Base-by-base conservation (phyloP, 2,888 invertebrate species). In the Agonum fuliginosum region DNA sequence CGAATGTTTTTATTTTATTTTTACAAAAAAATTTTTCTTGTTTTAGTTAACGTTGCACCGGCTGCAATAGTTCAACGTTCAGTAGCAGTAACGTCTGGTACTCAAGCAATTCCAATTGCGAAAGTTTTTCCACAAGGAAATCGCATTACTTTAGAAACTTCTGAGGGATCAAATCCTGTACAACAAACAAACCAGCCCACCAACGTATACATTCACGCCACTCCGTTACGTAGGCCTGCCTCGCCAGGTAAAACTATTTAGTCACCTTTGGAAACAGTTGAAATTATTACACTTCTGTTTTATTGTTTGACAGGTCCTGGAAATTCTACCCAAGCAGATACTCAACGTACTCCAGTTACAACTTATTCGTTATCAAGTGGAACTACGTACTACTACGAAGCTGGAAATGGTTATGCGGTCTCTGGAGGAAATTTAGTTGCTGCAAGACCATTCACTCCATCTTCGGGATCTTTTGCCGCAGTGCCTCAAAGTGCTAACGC, bases 171-270 rank as follows among this genome's bases (percentile, higher is more conserved):
- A 34, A 80, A 83, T 4, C 78, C 83, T 30, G 81, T 62, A 3
- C 78, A 77, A 10, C 78, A 71, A 62, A 24, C 30, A 8, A 54
- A 70, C 43, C 76, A 69, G n/a, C 65, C 78, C 6, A 46, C 86
- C 3, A 86, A 84, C 80, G 85, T 87, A 27, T 86, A 83, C 78
- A 86, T 87, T 67, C 86, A 86, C 79, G 80, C 85, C n/a, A 83
- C 84, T n/a, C 83, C 83, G 43, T 80, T 84, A 1, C 80, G 83
- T 12, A 82, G 83, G 78, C 82, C 85, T 78, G 82, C 86, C 34
- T 86, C 86, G 14, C 86, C 86, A 80, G 84, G 87, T 87, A 83
- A 83, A 82, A 24, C n/a, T n/a, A n/a, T n/a, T n/a, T n/a, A n/a
- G n/a, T n/a, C n/a, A n/a, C n/a, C n/a, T n/a, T n/a, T n/a, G n/a